Base-by-base conservation (phyloP, 2,113 vertebrate genomes). In the Syrmaticus mikado region DNA sequence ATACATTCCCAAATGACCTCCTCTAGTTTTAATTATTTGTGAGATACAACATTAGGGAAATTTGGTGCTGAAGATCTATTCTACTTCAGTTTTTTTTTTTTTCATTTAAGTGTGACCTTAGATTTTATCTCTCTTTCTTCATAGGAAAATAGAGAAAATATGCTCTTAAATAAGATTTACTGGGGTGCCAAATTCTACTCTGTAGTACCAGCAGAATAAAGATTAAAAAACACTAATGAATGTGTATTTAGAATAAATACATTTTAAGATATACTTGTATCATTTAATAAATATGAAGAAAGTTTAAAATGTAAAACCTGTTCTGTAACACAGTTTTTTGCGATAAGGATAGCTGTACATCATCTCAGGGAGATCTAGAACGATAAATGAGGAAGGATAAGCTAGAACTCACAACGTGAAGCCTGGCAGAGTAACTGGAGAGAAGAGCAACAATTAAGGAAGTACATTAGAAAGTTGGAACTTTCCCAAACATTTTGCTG, bases 321-420 rank as follows among this genome's bases (percentile, higher is more conserved):
- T n/a, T n/a, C n/a, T n/a, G n/a, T n/a, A n/a, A n/a, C n/a, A n/a
- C n/a, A n/a, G n/a, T n/a, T n/a, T n/a, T n/a, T n/a, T n/a, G n/a
- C n/a, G n/a, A n/a, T n/a, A n/a, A n/a, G n/a, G 82, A 97, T 94
- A 94, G 53, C 91, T 1, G 3, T 32, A 93, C 83, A 95, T 91
- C 79, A 89, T 75, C 25, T 1, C 6, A 41, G 88, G 89, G 55
- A 85, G 41, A 95, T 89, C 74, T 94, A 95, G 81, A 94, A 82
- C 58, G 81, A 17, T 73, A 89, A 67, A 74, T 79, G 64, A 89
- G 88, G 50, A 32, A 80, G 76, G 67, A 76, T 57, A 62, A 82
- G 16, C 25, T 70, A 40, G 27, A 61, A 30, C 38, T 66, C 66
- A 62, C 10, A 8, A 74, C 46, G 13, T 41, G 46, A 32, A 67